Conservation (phyloP, 1,140 invertebrate species). For the Drosophila yakuba region DNA sequence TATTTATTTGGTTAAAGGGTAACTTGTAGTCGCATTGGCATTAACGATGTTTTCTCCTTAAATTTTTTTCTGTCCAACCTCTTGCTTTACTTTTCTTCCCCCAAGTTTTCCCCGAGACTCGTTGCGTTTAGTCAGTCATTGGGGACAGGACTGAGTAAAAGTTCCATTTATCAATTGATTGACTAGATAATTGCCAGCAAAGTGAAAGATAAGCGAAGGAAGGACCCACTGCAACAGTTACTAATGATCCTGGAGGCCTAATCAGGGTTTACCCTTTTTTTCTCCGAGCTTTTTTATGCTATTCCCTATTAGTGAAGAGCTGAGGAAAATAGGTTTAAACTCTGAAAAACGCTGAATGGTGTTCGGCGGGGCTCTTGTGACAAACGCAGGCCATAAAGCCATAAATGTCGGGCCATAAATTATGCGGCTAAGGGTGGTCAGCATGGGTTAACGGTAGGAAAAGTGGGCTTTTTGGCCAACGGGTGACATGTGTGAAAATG, state of each 20-base stretch:
- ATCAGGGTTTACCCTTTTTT: conserved; percentile 25
- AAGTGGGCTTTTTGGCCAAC: conserved; percentile 1
- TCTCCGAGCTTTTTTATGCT: not conserved
- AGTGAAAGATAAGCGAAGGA: conserved; percentile 44
- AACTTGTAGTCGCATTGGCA: not conserved
- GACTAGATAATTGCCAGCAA: conserved; percentile 77
- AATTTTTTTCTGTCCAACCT: not conserved
- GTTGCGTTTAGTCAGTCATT: conserved; percentile 35
- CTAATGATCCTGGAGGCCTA: conserved; percentile 49
- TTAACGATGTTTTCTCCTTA: not conserved
- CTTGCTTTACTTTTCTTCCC: not conserved
- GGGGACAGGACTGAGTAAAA: conserved; percentile 47
- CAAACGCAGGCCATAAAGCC: conserved; percentile 75
- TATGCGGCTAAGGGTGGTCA: conserved; percentile 41
- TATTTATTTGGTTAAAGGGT: not conserved
- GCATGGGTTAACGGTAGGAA: conserved; percentile 1
- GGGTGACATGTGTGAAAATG: conserved; percentile 74
- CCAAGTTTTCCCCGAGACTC: conserved; percentile 2
- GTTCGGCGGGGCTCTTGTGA: conserved; percentile 19
- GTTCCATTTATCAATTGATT: conserved; percentile 79
- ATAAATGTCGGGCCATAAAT: conserved; percentile 76
- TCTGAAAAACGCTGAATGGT: conserved; percentile 3
- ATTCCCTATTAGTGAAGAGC: conserved; percentile 33
- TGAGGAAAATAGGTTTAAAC: conserved; percentile 22
- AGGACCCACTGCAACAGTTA: conserved; percentile 31